These are phyloP conservation scores for Coleophora flavipennella DNA, from an alignment of 2,888 invertebrate species.

Conservation along the genomic window DNA sequence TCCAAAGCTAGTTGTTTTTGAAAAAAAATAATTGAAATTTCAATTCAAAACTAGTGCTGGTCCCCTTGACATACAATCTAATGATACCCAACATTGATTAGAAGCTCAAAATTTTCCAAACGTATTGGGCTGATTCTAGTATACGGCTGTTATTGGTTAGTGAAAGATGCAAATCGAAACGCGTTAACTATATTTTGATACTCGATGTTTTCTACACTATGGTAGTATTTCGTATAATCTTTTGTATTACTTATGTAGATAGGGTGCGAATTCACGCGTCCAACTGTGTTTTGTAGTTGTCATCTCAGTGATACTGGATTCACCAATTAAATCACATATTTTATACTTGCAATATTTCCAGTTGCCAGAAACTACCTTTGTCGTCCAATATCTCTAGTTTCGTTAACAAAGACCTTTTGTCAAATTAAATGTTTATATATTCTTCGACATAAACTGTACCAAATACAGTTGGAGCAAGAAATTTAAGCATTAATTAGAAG, in stretches of 20 bases:
- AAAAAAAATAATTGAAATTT: too few relatives aligned
- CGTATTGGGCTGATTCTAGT: conserved; percentile 69
- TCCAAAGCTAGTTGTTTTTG: too few relatives aligned
- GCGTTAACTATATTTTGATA: conserved; percentile 72
- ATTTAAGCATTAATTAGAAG: conserved; percentile 27
- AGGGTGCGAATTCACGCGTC: conserved; percentile 40
- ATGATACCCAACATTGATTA: conserved; percentile 39
- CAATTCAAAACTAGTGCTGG: too few relatives aligned
- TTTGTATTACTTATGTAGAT: conserved; percentile 53
- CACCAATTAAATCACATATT: conserved; percentile 14
- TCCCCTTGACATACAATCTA: conserved; percentile 19
- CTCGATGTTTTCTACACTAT: conserved; percentile 69
- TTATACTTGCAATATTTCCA: too few relatives aligned
- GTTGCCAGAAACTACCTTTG: too few relatives aligned
- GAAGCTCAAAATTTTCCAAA: conserved; percentile 56
- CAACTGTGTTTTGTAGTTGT: conserved; percentile 50
- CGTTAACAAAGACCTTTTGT: too few relatives aligned
- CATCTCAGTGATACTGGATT: neutral
- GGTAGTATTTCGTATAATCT: conserved; percentile 53
- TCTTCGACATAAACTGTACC: conserved; percentile 30
- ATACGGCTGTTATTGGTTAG: conserved; percentile 73
- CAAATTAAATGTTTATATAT: too few relatives aligned
- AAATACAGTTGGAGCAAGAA: conserved; percentile 37
- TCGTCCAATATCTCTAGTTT: too few relatives aligned
- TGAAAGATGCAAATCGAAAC: conserved; percentile 63